Conservation (phyloP, 2,797 vertebrate genomes). For the Acipenser oxyrinchus region DNA sequence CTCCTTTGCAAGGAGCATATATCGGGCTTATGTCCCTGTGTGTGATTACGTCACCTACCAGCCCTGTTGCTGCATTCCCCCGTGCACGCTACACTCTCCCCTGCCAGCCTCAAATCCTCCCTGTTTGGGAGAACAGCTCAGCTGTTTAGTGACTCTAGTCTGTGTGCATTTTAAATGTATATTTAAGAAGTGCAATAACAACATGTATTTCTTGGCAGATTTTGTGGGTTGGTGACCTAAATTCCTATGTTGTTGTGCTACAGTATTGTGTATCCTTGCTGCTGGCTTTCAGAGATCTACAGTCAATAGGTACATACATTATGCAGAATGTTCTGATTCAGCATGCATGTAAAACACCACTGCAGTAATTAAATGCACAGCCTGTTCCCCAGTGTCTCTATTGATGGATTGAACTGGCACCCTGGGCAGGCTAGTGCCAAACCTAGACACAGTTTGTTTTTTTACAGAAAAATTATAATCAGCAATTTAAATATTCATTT, state of each 20-base stretch:
- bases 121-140: too few relatives aligned
- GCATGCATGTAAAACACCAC: conserved; percentile 4
- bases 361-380: conserved; percentile 6
- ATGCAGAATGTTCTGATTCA: conserved; percentile 5
- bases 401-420: conserved; percentile 9
- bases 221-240: neutral
- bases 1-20: too few relatives aligned
- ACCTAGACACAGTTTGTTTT: neutral
- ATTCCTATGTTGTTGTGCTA: neutral
- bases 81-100: too few relatives aligned
- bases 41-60: too few relatives aligned
- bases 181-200: neutral
- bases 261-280: neutral
- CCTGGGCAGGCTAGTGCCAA: neutral
- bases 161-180: neutral
- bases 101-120: too few relatives aligned
- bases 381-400: neutral
- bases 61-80: too few relatives aligned
- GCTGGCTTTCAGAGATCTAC: neutral
- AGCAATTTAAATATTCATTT: neutral
- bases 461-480: neutral
- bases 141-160: too few relatives aligned
- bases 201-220: neutral
- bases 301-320: conserved; percentile 9
- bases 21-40: too few relatives aligned